A percentile compares a stretch with the other conserved stretches of the same genome.
Evolutionary conservation across 2,797 vertebrate species (phyloP).

Genomic region (Rhynchotus rufescens): DNA sequence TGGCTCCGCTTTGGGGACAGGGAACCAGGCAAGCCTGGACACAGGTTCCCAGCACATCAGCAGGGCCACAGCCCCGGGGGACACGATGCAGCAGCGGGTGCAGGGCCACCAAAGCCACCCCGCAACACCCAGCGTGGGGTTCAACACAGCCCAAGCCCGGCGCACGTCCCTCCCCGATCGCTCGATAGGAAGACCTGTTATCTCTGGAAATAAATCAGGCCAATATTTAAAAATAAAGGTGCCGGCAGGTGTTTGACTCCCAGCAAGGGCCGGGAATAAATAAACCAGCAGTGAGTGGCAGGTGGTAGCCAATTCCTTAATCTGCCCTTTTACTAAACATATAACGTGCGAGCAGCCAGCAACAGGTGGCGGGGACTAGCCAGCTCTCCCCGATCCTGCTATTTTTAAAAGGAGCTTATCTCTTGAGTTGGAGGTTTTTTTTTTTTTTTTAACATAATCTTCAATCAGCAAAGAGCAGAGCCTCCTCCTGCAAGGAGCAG

Average conservation of each 20-base stretch:
- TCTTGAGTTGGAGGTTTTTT: background rate
- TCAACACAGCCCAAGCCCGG: no score
- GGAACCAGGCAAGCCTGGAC: background rate
- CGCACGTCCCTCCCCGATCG: background rate
- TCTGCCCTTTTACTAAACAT: constrained; percentile 26
- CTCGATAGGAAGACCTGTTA: background rate
- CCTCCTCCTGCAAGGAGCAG: background rate
- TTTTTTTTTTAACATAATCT: constrained; percentile 45
- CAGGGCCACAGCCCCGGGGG: background rate
- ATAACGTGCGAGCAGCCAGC: constrained; percentile 5
- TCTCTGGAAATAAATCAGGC: constrained; percentile 29
- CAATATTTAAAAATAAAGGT: constrained; percentile 61
- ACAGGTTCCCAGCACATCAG: background rate
- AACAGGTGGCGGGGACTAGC: constrained; percentile 52
- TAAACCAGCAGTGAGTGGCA: constrained; percentile 1
- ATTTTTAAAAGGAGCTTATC: constrained; percentile 73
- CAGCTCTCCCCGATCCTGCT: background rate
- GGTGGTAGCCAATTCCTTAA: constrained; percentile 32
- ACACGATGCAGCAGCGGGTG: rapidly evolving
- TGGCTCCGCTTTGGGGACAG: rapidly evolving
- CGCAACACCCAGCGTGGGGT: no score
- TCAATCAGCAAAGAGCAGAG: background rate
- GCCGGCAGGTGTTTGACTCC: constrained; percentile 59
- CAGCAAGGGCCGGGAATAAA: constrained; percentile 39
- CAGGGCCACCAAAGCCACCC: background rate